These are phyloP conservation scores for Calameuta pallipes DNA, from an alignment of 2,888 invertebrate species.

Conservation along the genomic window DNA sequence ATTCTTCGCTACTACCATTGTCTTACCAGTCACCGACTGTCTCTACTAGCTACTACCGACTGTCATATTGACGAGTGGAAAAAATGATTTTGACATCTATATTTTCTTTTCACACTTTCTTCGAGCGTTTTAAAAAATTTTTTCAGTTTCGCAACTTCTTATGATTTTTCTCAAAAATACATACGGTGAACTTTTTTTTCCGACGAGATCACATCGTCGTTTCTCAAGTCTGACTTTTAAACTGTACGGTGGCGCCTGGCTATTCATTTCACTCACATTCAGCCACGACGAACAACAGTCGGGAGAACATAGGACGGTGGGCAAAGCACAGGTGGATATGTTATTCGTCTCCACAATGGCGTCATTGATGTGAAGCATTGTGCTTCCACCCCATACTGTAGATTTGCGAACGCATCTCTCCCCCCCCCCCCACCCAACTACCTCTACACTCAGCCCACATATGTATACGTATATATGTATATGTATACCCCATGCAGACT, in stretches of 20 bases:
- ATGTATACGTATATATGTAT: not conserved
- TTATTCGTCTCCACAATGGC: constrained; percentile 62
- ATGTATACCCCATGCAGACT: not conserved
- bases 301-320: constrained; percentile 38
- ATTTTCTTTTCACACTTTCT: too few relatives aligned
- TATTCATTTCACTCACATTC: constrained; percentile 54
- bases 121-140: too few relatives aligned
- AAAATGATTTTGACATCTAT: too few relatives aligned
- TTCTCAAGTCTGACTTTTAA: not conserved
- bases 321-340: constrained; percentile 55
- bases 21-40: not conserved
- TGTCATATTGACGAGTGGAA: not conserved
- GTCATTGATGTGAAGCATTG: constrained; percentile 58
- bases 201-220: fast-evolving
- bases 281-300: constrained; percentile 44
- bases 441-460: constrained; percentile 27
- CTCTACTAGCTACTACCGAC: not conserved
- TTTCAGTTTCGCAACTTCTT: too few relatives aligned
- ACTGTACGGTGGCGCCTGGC: constrained; percentile 5
- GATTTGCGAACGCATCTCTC: constrained; percentile 52
- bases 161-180: too few relatives aligned
- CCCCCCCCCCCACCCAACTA: constrained; percentile 16
- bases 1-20: not conserved
- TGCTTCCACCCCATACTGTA: constrained; percentile 52
- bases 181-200: not conserved